Conservation (phyloP, 2,888 invertebrate species). For the Platypus cylindrus region DNA sequence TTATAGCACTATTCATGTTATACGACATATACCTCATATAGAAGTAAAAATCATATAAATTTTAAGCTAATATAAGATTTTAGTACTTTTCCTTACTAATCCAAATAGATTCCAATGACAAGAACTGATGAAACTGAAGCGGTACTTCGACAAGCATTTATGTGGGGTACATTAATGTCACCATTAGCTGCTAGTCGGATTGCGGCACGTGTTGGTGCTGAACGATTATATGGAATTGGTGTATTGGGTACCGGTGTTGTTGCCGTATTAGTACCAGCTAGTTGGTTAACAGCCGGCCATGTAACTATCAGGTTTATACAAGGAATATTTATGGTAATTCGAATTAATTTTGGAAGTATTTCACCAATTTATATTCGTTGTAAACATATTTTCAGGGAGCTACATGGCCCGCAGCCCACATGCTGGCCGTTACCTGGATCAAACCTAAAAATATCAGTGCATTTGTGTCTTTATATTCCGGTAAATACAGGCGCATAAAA, state of each 20-base stretch:
- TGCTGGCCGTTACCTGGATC: conserved; percentile 47
- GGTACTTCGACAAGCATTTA: conserved; percentile 42
- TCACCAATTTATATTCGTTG: neutral
- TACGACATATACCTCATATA: conserved; percentile 35
- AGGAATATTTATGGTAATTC: conserved; percentile 41
- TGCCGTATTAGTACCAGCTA: conserved; percentile 42
- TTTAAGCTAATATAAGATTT: neutral
- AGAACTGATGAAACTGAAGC: conserved; percentile 42
- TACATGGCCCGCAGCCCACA: conserved; percentile 46
- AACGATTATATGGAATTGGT: conserved; percentile 41
- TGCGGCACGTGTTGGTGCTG: conserved; percentile 43
- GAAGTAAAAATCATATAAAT: conserved; percentile 25
- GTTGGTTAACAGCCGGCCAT: conserved; percentile 45
- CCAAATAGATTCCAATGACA: conserved; percentile 35
- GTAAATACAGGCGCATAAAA: conserved; percentile 25
- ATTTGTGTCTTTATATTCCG: conserved; percentile 44
- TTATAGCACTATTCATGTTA: conserved; percentile 27
- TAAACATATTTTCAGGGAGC: conserved; percentile 35
- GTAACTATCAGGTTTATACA: conserved; percentile 42
- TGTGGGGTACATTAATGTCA: conserved; percentile 45
- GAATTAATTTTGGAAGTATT: neutral
- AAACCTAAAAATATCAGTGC: conserved; percentile 42
- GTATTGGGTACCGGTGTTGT: conserved; percentile 43
- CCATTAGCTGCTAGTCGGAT: conserved; percentile 43
- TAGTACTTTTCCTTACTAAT: neutral